Conservation (phyloP, 2,888 invertebrate species). For the Ferrisia virgata region DNA sequence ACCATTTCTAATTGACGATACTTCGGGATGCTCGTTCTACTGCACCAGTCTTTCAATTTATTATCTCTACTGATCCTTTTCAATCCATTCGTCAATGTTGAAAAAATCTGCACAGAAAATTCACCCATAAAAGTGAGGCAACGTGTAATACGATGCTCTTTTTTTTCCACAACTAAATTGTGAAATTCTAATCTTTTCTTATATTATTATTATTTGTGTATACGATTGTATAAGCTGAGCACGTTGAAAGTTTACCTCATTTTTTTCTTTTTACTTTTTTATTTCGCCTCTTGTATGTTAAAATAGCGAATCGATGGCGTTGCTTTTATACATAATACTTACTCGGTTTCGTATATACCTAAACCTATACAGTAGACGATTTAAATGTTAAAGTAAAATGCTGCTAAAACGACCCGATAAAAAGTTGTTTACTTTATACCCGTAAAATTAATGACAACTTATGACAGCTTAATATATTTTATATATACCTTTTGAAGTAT, state of each 20-base stretch:
- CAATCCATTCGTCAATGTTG: too few relatives aligned
- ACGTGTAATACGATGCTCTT: not conserved
- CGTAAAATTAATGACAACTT: constrained; percentile 19
- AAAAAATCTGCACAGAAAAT: too few relatives aligned
- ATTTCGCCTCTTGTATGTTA: not conserved
- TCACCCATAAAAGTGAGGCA: not conserved
- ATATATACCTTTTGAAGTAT: constrained; percentile 23
- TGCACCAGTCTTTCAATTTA: too few relatives aligned
- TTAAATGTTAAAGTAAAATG: constrained; percentile 25
- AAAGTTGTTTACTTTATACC: constrained; percentile 26
- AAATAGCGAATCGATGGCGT: not conserved
- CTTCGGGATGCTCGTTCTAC: too few relatives aligned
- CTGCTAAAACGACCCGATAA: not conserved
- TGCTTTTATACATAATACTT: too few relatives aligned
- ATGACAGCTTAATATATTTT: constrained; percentile 28
- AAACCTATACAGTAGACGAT: constrained; percentile 11
- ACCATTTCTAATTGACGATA: too few relatives aligned
- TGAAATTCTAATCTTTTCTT: not conserved
- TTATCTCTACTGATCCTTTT: too few relatives aligned
- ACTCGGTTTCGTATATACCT: not conserved
- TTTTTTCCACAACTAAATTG: not conserved
- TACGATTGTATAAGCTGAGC: not conserved
- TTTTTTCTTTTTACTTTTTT: not conserved
- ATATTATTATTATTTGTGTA: not conserved
- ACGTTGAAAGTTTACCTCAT: not conserved